Base-by-base conservation (phyloP, 2,797 vertebrate genomes). In the Pterois miles region DNA sequence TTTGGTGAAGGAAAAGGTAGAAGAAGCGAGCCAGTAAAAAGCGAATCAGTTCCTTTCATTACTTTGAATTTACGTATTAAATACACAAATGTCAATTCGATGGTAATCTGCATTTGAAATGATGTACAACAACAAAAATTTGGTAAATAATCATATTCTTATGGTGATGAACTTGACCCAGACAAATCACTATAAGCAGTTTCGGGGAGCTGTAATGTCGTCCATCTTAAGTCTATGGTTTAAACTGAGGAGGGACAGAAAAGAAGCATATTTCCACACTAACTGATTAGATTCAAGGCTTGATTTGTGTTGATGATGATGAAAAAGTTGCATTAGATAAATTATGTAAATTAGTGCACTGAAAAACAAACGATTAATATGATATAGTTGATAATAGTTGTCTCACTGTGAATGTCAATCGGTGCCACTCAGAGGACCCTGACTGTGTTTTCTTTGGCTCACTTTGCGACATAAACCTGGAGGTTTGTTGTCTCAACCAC, bases 401-500 rank as follows among this genome's bases (percentile, higher is more conserved):
- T 16, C 52, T 58, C 46, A n/a, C 23, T 8, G 7, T 12, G n/a
- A 40, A 8, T 6, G 27, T 46, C 65, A 33, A 4, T 72, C 3
- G 0, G 36, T 27, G 7, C 1, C 34, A 36, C 10, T 65, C 13
- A 22, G 10, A 40, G 27, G 50, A 63, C 14, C 8, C 43, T 74
- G 68, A 80, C 74, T 81, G 22, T 68, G 56, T 77, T 78, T 68
- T 57, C 18, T 67, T n/a, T 50, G 29, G n/a, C 71, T 78, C 43
- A 64, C 16, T 27, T 20, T 72, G 23, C 1, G 20, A 71, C 43
- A 54, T 53, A 66, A 71, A 70, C 20, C 43, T 33, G 27, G 8
- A 52, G 59, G 8, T 48, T 75, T 71, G 52, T 67, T 23, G 20
- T 23, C 23, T 66, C 60, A 38, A 33, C 43, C 27, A 22, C 22